phyloP scores from a whole-genome alignment of 2,797 vertebrate genomes.

The Sitta carolinensis region DNA sequence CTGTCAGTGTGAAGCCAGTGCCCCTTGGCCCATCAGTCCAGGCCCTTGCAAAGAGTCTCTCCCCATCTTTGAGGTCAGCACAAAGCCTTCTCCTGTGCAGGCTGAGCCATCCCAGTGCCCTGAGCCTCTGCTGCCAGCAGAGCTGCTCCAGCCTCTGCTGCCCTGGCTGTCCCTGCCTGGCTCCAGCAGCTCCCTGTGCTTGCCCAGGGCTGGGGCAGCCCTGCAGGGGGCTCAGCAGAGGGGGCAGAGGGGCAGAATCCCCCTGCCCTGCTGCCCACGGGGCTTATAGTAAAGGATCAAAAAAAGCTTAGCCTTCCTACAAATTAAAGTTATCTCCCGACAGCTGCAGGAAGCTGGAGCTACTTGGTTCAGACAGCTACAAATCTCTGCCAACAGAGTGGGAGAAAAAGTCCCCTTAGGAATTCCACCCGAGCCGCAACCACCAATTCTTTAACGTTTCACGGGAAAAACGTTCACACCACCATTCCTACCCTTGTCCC shows the following conservation, averaged over 20 bases:
- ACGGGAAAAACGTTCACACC: not conserved
- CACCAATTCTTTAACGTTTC: not conserved
- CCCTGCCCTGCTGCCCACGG: not conserved
- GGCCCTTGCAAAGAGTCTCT: too few relatives aligned
- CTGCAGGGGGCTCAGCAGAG: not conserved
- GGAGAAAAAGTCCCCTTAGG: not conserved
- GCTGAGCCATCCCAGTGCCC: not conserved
- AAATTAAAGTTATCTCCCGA: not conserved
- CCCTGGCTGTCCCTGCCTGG: not conserved
- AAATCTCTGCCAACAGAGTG: not conserved
- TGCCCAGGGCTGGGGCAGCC: not conserved
- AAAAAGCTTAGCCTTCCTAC: not conserved
- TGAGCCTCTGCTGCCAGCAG: not conserved
- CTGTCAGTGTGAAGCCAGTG: not conserved
- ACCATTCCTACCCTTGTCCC: not conserved
- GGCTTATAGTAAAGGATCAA: not conserved
- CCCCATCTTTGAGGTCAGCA: not conserved
- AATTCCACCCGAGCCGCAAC: not conserved
- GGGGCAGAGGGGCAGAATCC: not conserved
- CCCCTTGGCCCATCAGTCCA: not conserved
- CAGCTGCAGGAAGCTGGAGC: not conserved
- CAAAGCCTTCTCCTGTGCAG: not conserved
- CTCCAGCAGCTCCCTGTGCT: not conserved
- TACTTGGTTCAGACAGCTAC: not conserved
- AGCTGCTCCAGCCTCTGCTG: not conserved